Base-by-base conservation (phyloP, 2,888 invertebrate genomes). In the Xestobium rufovillosum region DNA sequence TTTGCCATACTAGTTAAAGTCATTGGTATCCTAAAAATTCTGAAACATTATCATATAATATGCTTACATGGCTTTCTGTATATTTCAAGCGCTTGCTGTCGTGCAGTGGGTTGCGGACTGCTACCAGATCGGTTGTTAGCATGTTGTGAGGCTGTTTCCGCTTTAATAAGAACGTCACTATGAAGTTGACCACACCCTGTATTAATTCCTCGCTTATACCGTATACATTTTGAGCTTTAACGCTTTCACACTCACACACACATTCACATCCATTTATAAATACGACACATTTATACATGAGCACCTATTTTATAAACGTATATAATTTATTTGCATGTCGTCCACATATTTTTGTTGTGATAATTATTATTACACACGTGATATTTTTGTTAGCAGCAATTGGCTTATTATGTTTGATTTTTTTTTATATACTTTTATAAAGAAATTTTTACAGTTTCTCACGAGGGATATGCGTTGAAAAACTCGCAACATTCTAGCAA, bases 401-500 rank as follows among this genome's bases (percentile, higher is more conserved):
- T 42, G 43, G 44, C 44, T 45, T 47, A 14, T 19, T 31, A 23
- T 30, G 11, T 39, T 35, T 34, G 25, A 28, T 39, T 35, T 39
- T 16, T n/a, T 13, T 31, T 25, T 30, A 14, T n/a, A 26, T 28
- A 12, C 14, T 32, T 33, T 36, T 35, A 39, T 41, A 34, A 40
- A 37, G 35, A 34, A 44, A 45, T 48, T 47, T 47, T 51, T 53
- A 47, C 48, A 50, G 50, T 53, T 50, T 50, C 47, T 44, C 48
- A 44, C 44, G 42, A 43, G 46, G 49, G 46, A 45, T 43, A 37
- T 13, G 17, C n/a, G 11, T 11, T 19, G 31, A 42, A 42, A 50
- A 57, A 56, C 63, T 66, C 69, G 66, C 69, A 68, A 68, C 68
- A 68, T 69, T 62, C 68, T 68, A 67, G 65, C 66, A 67, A 67